Percentiles rank a stretch among this genome's conserved stretches.
phyloP scores from a whole-genome alignment of 2,797 vertebrate genomes.

The Cryptoprocta ferox region DNA sequence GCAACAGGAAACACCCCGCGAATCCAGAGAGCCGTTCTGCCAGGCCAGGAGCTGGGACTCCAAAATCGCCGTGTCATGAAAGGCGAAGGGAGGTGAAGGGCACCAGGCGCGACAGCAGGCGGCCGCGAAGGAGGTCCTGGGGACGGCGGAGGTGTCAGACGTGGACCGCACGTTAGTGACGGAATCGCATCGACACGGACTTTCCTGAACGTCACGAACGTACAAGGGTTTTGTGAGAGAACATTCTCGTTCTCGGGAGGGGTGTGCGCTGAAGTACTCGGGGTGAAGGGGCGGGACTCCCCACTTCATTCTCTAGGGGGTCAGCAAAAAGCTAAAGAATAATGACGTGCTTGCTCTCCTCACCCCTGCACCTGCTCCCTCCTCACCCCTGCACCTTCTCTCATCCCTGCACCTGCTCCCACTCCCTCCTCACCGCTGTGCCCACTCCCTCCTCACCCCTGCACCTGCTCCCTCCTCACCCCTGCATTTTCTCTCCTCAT shows the following conservation, averaged over 20 bases:
- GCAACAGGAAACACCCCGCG: rapidly evolving
- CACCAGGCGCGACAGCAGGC: neutral
- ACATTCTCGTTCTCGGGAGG: neutral
- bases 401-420: neutral
- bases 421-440: no score
- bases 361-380: no score
- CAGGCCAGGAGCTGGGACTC: neutral
- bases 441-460: no score
- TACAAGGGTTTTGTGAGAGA: rapidly evolving
- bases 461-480: no score
- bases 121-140: neutral
- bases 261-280: rapidly evolving
- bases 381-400: no score
- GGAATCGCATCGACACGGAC: rapidly evolving
- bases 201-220: neutral
- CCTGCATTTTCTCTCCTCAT: no score
- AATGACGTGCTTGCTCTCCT: neutral
- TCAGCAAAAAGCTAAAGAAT: neutral
- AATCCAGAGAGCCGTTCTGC: neutral
- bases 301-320: no score
- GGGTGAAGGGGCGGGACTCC: no score
- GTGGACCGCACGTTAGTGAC: rapidly evolving
- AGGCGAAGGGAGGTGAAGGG: neutral
- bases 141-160: rapidly evolving
- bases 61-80: rapidly evolving